Percentiles rank a stretch among this genome's conserved stretches.
Evolutionary conservation across 2,797 vertebrate genomes (phyloP).

Genomic region (Malurus leucopterus): DNA sequence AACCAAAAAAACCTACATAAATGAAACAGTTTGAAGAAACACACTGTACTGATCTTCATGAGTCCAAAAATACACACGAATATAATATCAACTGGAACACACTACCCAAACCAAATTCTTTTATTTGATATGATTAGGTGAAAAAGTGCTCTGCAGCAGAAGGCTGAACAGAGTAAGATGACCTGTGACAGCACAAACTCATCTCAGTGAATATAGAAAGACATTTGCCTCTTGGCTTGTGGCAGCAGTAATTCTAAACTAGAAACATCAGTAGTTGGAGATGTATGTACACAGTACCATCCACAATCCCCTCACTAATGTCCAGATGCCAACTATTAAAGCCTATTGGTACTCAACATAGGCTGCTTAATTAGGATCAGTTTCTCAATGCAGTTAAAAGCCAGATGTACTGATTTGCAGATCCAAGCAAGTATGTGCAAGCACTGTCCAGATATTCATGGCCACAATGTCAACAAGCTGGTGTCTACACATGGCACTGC

Average conservation of each 20-base stretch:
- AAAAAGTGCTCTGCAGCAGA: not conserved
- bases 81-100: not conserved
- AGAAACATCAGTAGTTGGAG: not conserved
- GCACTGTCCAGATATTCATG: accelerated
- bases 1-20: not conserved
- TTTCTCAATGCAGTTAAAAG: not conserved
- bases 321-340: not conserved
- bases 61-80: not conserved
- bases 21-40: not conserved
- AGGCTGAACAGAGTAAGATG: not conserved
- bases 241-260: not conserved
- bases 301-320: not conserved
- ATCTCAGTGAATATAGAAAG: not conserved
- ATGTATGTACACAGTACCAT: not conserved
- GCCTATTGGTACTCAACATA: not conserved
- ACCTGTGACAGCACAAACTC: not conserved
- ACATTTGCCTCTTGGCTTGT: not conserved
- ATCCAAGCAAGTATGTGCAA: not conserved
- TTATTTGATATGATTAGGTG: not conserved
- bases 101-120: not conserved
- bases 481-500: accelerated
- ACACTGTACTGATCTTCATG: accelerated
- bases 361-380: not conserved
- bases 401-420: not conserved
- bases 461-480: not conserved